phyloP scores from a whole-genome alignment of 2,888 invertebrate genomes.

The Deladenus siricidicola region DNA sequence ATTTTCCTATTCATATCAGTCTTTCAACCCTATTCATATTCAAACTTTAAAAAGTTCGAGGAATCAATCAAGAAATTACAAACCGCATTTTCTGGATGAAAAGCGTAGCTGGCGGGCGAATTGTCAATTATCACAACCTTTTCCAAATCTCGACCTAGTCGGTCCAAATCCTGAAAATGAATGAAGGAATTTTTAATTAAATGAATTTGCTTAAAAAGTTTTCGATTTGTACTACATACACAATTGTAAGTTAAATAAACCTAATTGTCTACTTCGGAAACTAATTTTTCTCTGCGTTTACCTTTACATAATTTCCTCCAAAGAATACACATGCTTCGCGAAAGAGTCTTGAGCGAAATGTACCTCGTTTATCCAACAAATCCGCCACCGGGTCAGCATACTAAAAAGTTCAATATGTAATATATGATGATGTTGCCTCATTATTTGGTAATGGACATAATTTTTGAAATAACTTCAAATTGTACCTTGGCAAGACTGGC shows the following conservation, averaged over 20 bases:
- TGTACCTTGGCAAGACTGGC: conserved; percentile 86
- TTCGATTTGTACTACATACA: neutral
- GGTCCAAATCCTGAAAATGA: conserved; percentile 75
- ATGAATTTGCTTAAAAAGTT: neutral
- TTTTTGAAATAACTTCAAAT: neutral
- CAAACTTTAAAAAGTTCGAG: conserved; percentile 53
- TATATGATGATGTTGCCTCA: neutral
- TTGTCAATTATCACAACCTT: conserved; percentile 98
- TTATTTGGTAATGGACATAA: no score
- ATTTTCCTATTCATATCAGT: neutral
- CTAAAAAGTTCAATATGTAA: conserved; percentile 55
- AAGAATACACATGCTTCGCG: conserved; percentile 99
- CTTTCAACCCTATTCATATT: conserved; percentile 1
- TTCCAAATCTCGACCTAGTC: conserved; percentile 86
- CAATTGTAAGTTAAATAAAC: neutral
- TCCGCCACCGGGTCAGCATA: conserved; percentile 99
- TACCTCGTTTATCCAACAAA: conserved; percentile 91
- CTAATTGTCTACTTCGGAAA: no score
- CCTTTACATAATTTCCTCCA: conserved; percentile 96
- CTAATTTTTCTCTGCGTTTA: no score
- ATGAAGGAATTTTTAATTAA: neutral
- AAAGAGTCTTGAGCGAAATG: conserved; percentile 73
- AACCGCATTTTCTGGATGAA: conserved; percentile 99
- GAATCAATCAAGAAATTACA: no score
- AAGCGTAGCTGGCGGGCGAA: conserved; percentile 98